A percentile compares a stretch with the other conserved stretches of the same genome.
Conservation (phyloP, 2,113 vertebrate genomes). For the Pyxicephalus adspersus region DNA sequence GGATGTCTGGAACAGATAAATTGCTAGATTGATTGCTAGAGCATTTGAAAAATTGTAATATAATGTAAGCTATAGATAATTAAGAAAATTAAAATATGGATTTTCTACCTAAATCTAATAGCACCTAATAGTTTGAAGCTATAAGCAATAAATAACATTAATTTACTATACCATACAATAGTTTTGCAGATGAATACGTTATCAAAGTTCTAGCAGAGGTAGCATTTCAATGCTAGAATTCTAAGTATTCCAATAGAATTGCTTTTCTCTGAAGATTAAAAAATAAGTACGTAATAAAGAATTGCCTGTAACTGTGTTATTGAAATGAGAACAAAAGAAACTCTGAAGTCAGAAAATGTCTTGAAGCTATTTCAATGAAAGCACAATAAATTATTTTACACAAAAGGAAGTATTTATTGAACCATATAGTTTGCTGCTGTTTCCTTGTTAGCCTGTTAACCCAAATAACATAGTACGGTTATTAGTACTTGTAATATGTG, state of each 20-base stretch:
- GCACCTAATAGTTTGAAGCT: not conserved
- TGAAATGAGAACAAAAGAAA: conserved; percentile 40
- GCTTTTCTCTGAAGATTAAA: conserved; percentile 35
- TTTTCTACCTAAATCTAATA: conserved; percentile 11
- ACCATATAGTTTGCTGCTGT: conserved; percentile 3
- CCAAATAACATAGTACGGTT: not conserved
- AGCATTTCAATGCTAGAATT: conserved; percentile 27
- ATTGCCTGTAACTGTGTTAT: conserved; percentile 28
- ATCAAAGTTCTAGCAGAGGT: conserved; percentile 31
- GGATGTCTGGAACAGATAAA: no score
- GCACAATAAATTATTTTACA: conserved; percentile 32
- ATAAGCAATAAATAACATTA: conserved; percentile 26
- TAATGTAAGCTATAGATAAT: not conserved
- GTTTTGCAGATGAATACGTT: conserved; percentile 36
- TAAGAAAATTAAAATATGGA: conserved; percentile 5
- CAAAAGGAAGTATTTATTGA: conserved; percentile 29
- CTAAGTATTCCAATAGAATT: conserved; percentile 25
- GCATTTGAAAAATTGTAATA: no score
- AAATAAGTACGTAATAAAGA: conserved; percentile 33
- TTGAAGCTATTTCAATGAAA: conserved; percentile 39
- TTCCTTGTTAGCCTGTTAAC: conserved; percentile 6
- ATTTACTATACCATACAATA: conserved; percentile 38
- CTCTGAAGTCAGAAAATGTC: conserved; percentile 4
- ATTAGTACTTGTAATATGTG: not conserved
- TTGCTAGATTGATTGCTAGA: no score